Evolutionary conservation across 2,888 invertebrate genomes (phyloP).

Genomic region (Cancer borealis): DNA sequence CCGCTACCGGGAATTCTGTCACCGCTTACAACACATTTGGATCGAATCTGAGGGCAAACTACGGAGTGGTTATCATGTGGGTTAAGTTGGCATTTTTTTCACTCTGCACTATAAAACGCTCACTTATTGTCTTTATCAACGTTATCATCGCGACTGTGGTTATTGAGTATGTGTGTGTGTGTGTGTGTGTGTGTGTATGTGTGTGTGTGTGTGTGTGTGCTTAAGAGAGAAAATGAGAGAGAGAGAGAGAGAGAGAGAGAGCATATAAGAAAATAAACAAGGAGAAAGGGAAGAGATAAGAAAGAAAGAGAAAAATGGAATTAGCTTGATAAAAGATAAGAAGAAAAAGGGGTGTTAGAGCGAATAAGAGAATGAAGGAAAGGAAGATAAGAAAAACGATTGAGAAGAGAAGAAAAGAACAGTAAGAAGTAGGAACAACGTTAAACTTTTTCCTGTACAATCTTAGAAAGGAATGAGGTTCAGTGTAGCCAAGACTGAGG

Average conservation of each 20-base stretch:
- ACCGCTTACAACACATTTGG: background rate
- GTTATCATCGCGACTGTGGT: no score
- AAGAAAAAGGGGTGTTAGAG: background rate
- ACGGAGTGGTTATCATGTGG: background rate
- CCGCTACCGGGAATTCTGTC: background rate
- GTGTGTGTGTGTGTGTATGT: no score
- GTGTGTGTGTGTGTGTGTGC: no score
- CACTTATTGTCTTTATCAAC: no score
- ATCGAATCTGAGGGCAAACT: background rate
- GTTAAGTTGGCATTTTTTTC: no score
- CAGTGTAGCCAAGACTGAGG: no score
- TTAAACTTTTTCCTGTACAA: background rate
- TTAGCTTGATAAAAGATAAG: no score
- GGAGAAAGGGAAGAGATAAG: background rate
- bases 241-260: background rate
- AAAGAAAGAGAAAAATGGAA: background rate
- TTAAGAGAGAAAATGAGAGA: background rate
- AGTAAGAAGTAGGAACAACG: background rate
- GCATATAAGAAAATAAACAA: background rate
- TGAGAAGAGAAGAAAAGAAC: background rate
- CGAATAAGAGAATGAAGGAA: background rate
- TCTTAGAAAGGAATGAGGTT: no score
- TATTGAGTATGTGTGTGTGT: no score
- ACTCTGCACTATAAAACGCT: no score
- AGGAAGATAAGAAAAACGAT: background rate